Base-by-base conservation (phyloP, 1,140 invertebrate species). In the Chironomus striatipennis region DNA sequence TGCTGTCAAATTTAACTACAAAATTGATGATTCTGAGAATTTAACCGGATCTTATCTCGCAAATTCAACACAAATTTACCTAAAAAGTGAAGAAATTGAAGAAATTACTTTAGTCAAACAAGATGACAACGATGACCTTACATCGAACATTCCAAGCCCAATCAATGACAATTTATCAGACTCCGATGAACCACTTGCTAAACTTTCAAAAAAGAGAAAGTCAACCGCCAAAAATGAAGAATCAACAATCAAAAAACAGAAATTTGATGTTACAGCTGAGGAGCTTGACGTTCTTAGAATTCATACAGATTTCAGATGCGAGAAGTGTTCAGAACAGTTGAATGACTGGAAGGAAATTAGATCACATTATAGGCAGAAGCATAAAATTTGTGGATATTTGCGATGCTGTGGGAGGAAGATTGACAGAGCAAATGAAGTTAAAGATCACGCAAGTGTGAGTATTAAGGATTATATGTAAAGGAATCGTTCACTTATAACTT, bases 371-470 rank as follows among this genome's bases (percentile, higher is more conserved):
- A 42, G 76, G 72, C 75, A 77, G 34, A 47, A 20, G 20, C 80
- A 81, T 12, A 75, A 77, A 20, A 76, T 76, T 64, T 77, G 78
- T 64, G 80, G 80, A 15, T 81, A 81, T 65, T 79, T 78, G 15
- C 70, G 77, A 12, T 81, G 80, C 24, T 81, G 80, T 74, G 78
- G 81, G 43, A 81, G 79, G 64, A 81, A 81, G 74, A 79, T 81
- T 73, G 79, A 80, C 75, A 80, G 80, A 72, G 77, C 79, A 12
- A 78, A 77, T 64, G 76, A 79, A 10, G 77, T 81, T 70, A 78
- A 79, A 65, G 79, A 81, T 74, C 80, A 81, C 70, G 79, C 81
- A 7, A 79, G 80, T 74, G 43, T 77, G 7, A 77, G 80, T 77
- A 79, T 79, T 18, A 79, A 80, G 75, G 79, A 77, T 75, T 80